Percentiles rank a stretch among this genome's conserved stretches.
Evolutionary conservation across 2,797 vertebrate species (phyloP).

Genomic region (Myotis findleyi): DNA sequence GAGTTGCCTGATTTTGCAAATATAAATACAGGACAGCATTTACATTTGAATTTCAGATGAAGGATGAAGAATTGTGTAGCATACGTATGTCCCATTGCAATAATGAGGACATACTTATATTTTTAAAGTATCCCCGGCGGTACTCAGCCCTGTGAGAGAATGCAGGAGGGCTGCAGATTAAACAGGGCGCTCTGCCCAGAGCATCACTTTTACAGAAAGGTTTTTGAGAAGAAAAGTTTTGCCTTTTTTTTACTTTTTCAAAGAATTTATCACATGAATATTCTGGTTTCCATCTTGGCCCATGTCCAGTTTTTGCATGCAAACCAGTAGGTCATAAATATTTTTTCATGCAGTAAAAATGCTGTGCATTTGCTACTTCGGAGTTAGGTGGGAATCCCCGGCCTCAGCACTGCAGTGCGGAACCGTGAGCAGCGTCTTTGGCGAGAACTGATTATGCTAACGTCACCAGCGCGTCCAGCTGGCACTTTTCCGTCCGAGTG

Average conservation of each 20-base stretch:
- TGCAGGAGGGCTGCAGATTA: not conserved
- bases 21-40: not conserved
- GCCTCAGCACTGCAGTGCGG: not conserved
- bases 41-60: slow-evolving; percentile 45
- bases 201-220: not conserved
- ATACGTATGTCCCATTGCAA: not conserved
- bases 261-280: not conserved
- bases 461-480: slow-evolving; percentile 43
- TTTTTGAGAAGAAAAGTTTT: not conserved
- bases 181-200: not conserved
- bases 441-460: not conserved
- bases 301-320: not conserved
- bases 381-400: slow-evolving; percentile 13
- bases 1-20: not conserved
- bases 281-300: not conserved
- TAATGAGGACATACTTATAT: not conserved
- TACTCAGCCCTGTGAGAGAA: not conserved
- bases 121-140: not conserved
- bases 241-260: not conserved
- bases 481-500: slow-evolving; percentile 22
- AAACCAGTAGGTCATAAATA: slow-evolving; percentile 6
- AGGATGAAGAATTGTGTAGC: not conserved
- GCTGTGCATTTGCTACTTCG: not conserved
- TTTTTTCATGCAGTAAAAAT: not conserved
- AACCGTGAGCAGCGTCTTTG: not conserved